Conservation (phyloP, 2,888 invertebrate genomes). For the Lasioglossum oenotherae region DNA sequence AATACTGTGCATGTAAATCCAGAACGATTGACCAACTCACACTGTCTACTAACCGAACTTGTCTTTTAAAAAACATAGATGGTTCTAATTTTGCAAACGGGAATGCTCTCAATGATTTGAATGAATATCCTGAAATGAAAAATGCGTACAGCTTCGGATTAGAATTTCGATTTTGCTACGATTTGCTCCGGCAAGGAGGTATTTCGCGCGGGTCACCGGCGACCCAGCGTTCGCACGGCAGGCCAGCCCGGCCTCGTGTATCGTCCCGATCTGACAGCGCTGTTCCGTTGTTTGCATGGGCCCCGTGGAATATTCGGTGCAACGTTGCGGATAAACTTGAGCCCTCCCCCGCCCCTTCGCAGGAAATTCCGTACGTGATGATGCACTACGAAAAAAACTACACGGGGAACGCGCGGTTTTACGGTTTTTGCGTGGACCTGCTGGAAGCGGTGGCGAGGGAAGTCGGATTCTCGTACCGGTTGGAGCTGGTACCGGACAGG, state of each 20-base stretch:
- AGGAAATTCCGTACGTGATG: slow-evolving; percentile 92
- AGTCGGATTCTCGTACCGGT: slow-evolving; percentile 89
- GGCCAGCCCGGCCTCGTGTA: slow-evolving; percentile 43
- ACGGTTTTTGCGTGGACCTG: slow-evolving; percentile 92
- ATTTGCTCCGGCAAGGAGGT: neutral
- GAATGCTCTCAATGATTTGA: no score
- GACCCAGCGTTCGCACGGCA: neutral
- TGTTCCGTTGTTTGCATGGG: slow-evolving; percentile 68
- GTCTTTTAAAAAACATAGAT: no score
- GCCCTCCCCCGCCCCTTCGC: slow-evolving; percentile 38
- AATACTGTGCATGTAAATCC: no score
- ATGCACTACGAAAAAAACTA: slow-evolving; percentile 89
- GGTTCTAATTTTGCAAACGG: no score
- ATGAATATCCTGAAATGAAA: neutral
- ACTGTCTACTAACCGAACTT: no score
- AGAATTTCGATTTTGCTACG: neutral
- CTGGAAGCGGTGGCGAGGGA: slow-evolving; percentile 88
- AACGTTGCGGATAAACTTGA: neutral
- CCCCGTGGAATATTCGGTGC: slow-evolving; percentile 26
- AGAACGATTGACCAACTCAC: no score
- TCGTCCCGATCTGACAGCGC: slow-evolving; percentile 56
- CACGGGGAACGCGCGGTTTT: slow-evolving; percentile 90
- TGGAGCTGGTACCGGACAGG: slow-evolving; percentile 89
- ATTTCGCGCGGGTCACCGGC: neutral
- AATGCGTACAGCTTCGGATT: neutral